A percentile compares a stretch with the other conserved stretches of the same genome.
Evolutionary conservation across 2,888 invertebrate species (phyloP).

Genomic region (Lasioglossum morio): DNA sequence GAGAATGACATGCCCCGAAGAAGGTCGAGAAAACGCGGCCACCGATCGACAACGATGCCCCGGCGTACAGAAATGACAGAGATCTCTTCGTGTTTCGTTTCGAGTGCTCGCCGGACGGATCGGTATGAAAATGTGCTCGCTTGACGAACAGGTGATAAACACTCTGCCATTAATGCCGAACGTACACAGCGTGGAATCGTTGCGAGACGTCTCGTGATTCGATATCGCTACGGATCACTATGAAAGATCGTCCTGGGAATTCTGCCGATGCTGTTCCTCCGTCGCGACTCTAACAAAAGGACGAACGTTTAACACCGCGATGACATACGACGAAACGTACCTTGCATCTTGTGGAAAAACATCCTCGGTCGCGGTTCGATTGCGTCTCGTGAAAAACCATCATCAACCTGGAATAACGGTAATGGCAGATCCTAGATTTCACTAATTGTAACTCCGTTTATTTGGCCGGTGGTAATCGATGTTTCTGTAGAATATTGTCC

Average conservation of each 20-base stretch:
- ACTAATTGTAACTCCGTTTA: background rate
- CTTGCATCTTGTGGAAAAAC: background rate
- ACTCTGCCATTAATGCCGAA: background rate
- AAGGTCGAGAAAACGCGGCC: slow-evolving; percentile 46
- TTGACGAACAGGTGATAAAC: slow-evolving; percentile 8
- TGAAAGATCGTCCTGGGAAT: background rate
- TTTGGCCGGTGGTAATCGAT: background rate
- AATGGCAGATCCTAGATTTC: background rate
- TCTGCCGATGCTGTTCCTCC: background rate
- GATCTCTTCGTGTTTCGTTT: slow-evolving; percentile 19
- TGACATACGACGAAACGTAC: background rate
- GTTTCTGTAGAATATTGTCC: background rate
- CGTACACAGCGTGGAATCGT: background rate
- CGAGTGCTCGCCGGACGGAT: background rate
- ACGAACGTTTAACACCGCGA: background rate
- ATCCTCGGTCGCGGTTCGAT: no score
- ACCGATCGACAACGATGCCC: slow-evolving; percentile 22
- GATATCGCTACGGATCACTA: background rate
- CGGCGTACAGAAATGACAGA: slow-evolving; percentile 39
- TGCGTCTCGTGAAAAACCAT: background rate
- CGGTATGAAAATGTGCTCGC: slow-evolving; percentile 38
- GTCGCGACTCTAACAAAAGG: background rate
- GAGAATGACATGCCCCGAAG: slow-evolving; percentile 48
- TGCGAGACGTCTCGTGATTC: background rate
- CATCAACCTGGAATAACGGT: background rate